These are phyloP conservation scores for Phania funesta DNA, from an alignment of 2,888 invertebrate genomes.

Conservation along the genomic window DNA sequence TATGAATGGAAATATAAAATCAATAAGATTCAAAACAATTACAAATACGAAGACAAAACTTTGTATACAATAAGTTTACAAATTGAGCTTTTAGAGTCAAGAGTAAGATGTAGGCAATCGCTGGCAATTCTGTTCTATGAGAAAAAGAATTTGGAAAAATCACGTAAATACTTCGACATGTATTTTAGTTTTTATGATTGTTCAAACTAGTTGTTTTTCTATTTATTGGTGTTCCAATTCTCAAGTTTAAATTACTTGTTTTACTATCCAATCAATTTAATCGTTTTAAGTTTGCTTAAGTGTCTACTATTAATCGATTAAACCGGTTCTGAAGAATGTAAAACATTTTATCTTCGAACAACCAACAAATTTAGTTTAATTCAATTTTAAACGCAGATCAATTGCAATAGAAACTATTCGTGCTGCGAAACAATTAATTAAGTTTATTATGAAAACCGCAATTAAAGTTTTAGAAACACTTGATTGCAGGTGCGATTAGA, in stretches of 20 bases:
- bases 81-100: neutral
- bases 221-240: no score
- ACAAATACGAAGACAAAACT: neutral
- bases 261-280: conserved; percentile 30
- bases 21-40: neutral
- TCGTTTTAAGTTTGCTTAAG: conserved; percentile 38
- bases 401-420: conserved; percentile 18
- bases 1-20: neutral
- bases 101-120: no score
- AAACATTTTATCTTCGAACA: conserved; percentile 20
- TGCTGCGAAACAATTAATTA: conserved; percentile 13
- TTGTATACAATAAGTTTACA: neutral
- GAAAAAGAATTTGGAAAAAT: no score
- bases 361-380: neutral
- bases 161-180: no score
- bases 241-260: neutral
- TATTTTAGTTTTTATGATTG: no score
- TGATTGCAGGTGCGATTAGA: neutral
- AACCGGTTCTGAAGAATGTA: conserved; percentile 18
- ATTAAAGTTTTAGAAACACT: neutral
- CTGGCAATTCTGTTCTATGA: no score
- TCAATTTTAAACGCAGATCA: conserved; percentile 8
- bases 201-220: no score
- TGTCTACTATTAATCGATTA: conserved; percentile 33
- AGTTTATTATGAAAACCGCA: conserved; percentile 1